phyloP scores from a whole-genome alignment of 2,113 vertebrate species.

The Symphodus melops region DNA sequence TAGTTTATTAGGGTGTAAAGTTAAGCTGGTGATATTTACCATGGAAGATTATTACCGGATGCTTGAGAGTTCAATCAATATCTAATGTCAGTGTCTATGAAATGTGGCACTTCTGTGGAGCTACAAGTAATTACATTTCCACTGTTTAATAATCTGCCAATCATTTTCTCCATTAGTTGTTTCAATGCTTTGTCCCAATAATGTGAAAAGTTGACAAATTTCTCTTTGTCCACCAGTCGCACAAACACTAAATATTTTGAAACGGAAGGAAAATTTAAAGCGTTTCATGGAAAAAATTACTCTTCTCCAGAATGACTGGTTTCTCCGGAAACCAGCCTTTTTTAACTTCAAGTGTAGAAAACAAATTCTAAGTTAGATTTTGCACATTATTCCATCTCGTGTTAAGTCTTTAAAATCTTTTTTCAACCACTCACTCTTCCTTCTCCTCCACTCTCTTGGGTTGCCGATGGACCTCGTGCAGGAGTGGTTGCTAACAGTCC shows the following conservation, averaged over 20 bases:
- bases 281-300: no score
- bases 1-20: not conserved
- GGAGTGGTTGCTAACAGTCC: slow-evolving; percentile 89
- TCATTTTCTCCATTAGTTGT: not conserved
- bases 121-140: not conserved
- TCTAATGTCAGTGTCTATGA: slow-evolving; percentile 1
- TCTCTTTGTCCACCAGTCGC: not conserved
- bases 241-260: not conserved
- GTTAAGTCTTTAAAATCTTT: no score
- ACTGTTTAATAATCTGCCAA: not conserved
- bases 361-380: not conserved
- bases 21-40: not conserved
- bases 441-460: slow-evolving; percentile 18
- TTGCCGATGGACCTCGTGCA: slow-evolving; percentile 60
- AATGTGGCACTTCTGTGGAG: slow-evolving; percentile 4
- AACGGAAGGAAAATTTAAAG: no score
- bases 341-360: no score
- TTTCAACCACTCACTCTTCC: not conserved
- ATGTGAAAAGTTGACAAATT: not conserved
- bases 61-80: slow-evolving; percentile 16
- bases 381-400: no score
- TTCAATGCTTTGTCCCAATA: slow-evolving; percentile 1
- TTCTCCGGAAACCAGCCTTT: no score
- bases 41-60: slow-evolving; percentile 8
- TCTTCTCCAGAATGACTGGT: no score